Evolutionary conservation across 2,797 vertebrate species (phyloP).

Genomic region (Scomberomorus guttatus): DNA sequence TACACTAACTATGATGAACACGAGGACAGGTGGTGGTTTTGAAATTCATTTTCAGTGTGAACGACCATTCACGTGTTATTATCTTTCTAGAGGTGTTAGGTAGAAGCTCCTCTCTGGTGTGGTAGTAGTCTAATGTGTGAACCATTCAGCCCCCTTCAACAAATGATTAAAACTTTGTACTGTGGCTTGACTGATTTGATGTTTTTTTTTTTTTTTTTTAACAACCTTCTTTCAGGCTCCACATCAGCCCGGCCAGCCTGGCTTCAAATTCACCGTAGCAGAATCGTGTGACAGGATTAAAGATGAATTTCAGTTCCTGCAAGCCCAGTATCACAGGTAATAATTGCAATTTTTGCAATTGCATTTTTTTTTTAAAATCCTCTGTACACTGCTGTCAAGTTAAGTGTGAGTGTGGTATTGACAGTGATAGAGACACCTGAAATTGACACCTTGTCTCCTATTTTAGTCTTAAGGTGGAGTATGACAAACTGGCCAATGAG

Average conservation of each 20-base stretch:
- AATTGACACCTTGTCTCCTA: constrained; percentile 81
- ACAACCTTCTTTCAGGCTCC: constrained; percentile 87
- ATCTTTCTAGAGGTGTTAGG: constrained; percentile 65
- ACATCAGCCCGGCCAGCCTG: constrained; percentile 94
- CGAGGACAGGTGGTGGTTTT: constrained; percentile 62
- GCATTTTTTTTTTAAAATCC: too few species aligned
- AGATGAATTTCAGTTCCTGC: constrained; percentile 97
- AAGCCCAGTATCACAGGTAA: constrained; percentile 98
- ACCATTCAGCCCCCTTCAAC: constrained; percentile 19
- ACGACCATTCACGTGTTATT: constrained; percentile 59
- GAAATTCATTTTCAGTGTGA: constrained; percentile 52
- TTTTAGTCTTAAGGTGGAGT: constrained; percentile 97
- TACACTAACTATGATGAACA: constrained; percentile 48
- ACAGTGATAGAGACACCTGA: constrained; percentile 64
- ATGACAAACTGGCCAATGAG: constrained; percentile 97
- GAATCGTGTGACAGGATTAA: constrained; percentile 97
- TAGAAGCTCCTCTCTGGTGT: constrained; percentile 53
- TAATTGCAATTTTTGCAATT: constrained; percentile 34
- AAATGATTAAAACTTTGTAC: constrained; percentile 34
- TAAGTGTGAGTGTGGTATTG: constrained; percentile 67
- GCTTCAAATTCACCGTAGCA: constrained; percentile 97
- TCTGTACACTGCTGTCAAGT: constrained; percentile 33
- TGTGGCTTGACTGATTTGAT: constrained; percentile 55
- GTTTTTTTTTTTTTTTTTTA: constrained; percentile 4
- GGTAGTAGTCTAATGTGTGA: constrained; percentile 53